Evolutionary conservation across 2,888 invertebrate genomes (phyloP), one percentile per base, ranked within the genome.

Genomic region (Andrena dorsata): DNA sequence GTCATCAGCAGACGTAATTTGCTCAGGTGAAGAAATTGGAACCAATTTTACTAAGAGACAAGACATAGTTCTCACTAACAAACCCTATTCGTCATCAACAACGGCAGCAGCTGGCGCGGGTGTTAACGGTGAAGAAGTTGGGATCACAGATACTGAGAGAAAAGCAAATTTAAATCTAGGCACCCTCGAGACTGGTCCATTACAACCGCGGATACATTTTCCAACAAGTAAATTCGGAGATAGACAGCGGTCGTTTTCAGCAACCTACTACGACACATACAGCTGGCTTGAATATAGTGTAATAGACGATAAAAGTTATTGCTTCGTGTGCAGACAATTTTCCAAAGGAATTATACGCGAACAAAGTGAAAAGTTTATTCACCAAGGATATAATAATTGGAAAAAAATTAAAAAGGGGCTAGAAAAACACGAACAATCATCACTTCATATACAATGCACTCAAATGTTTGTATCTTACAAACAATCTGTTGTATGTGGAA

Each of bases 101-200:
- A 8, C 2, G 32, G 7, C 32, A 32, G 32, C 8, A 32, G 32
- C 32, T 32, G 32, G 32, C 8, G 32, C 32, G 32, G 32, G 7
- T 32, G 32, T 32, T 7, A 32, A 0, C 0, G n/a, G 49, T n/a
- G 49, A 49, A 51, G n/a, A n/a, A 51, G 7, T 20, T 51, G 49
- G 49, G n/a, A 51, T 20, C 49, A 51, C n/a, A 51, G n/a, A n/a
- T n/a, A 51, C n/a, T 51, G 49, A 51, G 51, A 51, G 51, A 51
- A 51, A 20, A 41, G 2, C 41, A 41, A 41, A 41, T 41, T 41
- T 41, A 51, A 51, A 51, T 51, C 20, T 51, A n/a, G 51, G 51
- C 7, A 51, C 51, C 0, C 51, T 51, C 51, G 51, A 51, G n/a
- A 51, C 51, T 20, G n/a, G n/a, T 49, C 49, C 49, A 49, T n/a